Conservation (phyloP, 2,797 vertebrate genomes). For the Sardinella longiceps region DNA sequence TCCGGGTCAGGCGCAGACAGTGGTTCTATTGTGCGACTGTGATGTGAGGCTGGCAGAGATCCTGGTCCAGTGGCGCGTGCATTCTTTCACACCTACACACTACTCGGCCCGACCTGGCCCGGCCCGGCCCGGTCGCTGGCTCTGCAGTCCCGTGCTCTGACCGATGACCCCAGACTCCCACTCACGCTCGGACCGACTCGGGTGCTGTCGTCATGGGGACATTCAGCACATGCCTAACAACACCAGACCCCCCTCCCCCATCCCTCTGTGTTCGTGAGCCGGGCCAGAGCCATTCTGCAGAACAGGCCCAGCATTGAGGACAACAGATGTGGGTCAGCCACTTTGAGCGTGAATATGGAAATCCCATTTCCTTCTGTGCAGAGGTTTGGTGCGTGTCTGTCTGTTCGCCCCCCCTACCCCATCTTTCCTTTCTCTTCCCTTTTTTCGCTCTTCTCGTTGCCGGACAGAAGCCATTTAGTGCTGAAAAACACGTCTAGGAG, state of each 20-base stretch:
- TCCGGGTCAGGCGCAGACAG: constrained; percentile 38
- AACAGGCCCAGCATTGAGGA: constrained; percentile 43
- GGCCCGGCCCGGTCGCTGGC: background rate
- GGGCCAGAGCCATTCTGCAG: background rate
- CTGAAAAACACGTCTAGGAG: constrained; percentile 9
- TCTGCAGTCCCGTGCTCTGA: background rate
- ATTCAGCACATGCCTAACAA: constrained; percentile 13
- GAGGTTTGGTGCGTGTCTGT: constrained; percentile 48
- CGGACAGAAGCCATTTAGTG: constrained; percentile 35
- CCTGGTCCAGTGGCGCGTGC: constrained; percentile 44
- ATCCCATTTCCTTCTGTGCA: constrained; percentile 47
- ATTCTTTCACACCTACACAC: constrained; percentile 61
- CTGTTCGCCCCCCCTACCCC: background rate
- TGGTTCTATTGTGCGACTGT: constrained; percentile 49
- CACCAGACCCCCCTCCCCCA: background rate
- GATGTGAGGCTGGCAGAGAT: background rate
- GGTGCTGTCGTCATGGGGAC: constrained; percentile 27
- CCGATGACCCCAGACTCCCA: background rate
- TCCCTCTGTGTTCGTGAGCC: no score
- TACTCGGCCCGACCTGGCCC: background rate
- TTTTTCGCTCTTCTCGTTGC: background rate
- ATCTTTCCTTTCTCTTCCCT: constrained; percentile 20
- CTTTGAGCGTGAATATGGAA: constrained; percentile 46
- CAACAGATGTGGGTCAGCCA: constrained; percentile 43
- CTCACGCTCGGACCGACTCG: background rate